These are phyloP conservation scores for Sylvia atricapilla DNA, from an alignment of 2,113 vertebrate species.

Conservation along the genomic window DNA sequence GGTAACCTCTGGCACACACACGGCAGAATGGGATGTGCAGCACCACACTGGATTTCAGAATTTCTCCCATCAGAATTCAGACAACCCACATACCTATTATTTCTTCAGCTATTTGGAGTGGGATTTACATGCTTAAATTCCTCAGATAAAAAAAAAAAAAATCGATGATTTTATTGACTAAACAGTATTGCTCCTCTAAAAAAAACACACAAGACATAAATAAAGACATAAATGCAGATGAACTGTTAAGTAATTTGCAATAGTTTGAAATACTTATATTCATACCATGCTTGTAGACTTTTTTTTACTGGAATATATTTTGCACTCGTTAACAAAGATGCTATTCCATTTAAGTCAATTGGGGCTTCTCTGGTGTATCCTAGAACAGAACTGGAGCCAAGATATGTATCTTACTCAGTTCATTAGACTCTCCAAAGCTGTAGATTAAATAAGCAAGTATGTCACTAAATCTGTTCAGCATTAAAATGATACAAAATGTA, in stretches of 20 bases:
- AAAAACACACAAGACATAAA: slow-evolving; percentile 32
- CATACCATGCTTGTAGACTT: not conserved
- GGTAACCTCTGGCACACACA: not conserved
- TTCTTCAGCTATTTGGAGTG: not conserved
- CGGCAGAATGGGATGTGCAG: not conserved
- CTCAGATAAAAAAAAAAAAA: slow-evolving; percentile 23
- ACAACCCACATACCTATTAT: not conserved
- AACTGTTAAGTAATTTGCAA: slow-evolving; percentile 38
- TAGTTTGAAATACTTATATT: slow-evolving; percentile 4
- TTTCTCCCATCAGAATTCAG: not conserved
- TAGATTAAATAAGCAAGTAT: slow-evolving; percentile 74
- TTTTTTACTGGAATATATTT: not conserved
- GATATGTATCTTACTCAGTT: slow-evolving; percentile 66
- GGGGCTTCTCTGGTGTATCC: slow-evolving; percentile 36
- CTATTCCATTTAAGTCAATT: slow-evolving; percentile 45
- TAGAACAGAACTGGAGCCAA: slow-evolving; percentile 30
- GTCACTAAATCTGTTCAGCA: slow-evolving; percentile 77
- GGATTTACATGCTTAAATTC: not conserved
- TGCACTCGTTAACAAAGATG: slow-evolving; percentile 17
- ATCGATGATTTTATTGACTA: slow-evolving; percentile 10
- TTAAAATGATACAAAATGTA: slow-evolving; percentile 78
- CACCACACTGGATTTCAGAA: not conserved
- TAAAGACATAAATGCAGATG: slow-evolving; percentile 10
- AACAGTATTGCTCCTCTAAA: slow-evolving; percentile 18
- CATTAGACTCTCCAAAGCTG: slow-evolving; percentile 66